A percentile compares a stretch with the other conserved stretches of the same genome.
Conservation (phyloP, 2,113 vertebrate genomes). For the Bujurquina vittata region DNA sequence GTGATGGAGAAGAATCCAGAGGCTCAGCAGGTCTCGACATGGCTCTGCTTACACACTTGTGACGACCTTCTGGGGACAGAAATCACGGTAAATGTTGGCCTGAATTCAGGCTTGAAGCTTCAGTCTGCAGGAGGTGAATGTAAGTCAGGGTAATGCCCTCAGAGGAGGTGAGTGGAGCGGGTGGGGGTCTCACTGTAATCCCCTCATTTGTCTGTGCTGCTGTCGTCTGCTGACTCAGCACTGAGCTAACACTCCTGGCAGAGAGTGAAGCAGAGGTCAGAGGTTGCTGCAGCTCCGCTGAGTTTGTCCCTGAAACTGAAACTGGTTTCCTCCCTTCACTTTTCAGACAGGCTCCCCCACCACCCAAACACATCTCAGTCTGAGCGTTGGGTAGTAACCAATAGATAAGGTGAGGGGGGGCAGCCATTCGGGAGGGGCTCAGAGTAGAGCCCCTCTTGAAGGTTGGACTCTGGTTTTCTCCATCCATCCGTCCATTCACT, state of each 20-base stretch:
- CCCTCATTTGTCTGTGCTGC: background rate
- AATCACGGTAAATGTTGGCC: background rate
- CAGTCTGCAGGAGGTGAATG: background rate
- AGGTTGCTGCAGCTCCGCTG: background rate
- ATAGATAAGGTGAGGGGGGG: too few species aligned
- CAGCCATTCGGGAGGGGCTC: too few species aligned
- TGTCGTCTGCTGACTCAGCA: background rate
- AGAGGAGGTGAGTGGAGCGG: conserved; percentile 4
- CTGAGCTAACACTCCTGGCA: background rate
- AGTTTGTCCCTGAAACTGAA: background rate
- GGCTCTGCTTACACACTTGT: background rate
- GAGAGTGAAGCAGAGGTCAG: background rate
- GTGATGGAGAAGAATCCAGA: background rate
- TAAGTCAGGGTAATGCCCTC: background rate
- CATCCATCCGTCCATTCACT: too few species aligned
- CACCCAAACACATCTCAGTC: background rate
- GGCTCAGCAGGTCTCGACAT: background rate
- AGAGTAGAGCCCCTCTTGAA: too few species aligned
- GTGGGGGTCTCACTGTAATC: background rate
- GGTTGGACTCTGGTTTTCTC: too few species aligned
- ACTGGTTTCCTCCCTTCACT: background rate
- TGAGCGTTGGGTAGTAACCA: too few species aligned
- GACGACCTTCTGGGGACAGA: background rate
- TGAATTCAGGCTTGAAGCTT: conserved; percentile 1
- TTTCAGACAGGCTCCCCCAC: background rate